phyloP scores from a whole-genome alignment of 2,888 invertebrate species.

The Himalopsyche japonica region DNA sequence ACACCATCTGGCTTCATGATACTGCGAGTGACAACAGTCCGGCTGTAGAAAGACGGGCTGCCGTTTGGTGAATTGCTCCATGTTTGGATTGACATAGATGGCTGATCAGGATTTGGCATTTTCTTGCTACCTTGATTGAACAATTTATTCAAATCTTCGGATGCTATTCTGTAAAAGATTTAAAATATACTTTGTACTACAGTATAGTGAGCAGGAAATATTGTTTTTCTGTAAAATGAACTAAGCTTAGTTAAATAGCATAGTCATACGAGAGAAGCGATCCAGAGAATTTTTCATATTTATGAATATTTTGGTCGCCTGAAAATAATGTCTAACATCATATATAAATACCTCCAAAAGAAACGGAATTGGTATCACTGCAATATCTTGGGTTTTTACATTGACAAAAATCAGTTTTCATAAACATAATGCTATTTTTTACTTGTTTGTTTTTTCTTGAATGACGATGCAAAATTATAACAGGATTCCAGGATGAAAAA shows the following conservation, averaged over 20 bases:
- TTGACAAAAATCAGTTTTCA: too few relatives aligned
- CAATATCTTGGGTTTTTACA: too few relatives aligned
- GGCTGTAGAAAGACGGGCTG: constrained; percentile 51
- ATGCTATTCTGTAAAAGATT: constrained; percentile 24
- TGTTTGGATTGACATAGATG: constrained; percentile 43
- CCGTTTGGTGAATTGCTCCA: constrained; percentile 14
- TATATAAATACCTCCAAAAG: too few relatives aligned
- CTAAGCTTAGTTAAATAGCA: background rate
- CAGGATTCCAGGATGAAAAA: background rate
- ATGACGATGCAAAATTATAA: too few relatives aligned
- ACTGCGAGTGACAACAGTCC: constrained; percentile 59
- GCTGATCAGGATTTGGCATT: constrained; percentile 42
- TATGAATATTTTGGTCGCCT: too few relatives aligned
- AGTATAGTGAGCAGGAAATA: too few relatives aligned
- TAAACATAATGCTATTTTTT: too few relatives aligned
- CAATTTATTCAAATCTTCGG: constrained; percentile 25
- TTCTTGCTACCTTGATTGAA: constrained; percentile 12
- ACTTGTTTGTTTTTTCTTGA: too few relatives aligned
- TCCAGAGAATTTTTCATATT: too few relatives aligned
- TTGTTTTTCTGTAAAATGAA: too few relatives aligned
- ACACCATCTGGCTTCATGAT: constrained; percentile 62
- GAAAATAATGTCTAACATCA: too few relatives aligned
- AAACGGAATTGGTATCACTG: too few relatives aligned
- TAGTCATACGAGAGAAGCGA: background rate
- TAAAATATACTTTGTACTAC: background rate